Conservation (phyloP, 1,140 invertebrate genomes). For the Planococcus citri region DNA sequence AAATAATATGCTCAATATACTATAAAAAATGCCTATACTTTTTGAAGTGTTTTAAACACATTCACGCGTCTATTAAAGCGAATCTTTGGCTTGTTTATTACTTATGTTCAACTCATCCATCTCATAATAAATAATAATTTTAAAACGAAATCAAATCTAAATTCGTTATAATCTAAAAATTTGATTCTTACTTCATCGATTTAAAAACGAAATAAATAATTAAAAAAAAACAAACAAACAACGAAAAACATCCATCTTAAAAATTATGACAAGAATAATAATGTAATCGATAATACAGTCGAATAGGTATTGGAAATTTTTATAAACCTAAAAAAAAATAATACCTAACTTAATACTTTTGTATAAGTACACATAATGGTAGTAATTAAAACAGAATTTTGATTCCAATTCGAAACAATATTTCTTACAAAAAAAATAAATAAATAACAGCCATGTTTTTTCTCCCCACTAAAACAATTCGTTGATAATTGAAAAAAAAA, state of each 20-base stretch:
- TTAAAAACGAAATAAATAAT: neutral
- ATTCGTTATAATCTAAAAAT: no score
- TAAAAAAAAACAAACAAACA: no score
- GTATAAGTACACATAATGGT: neutral
- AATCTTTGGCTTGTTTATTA: neutral
- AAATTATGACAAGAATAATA: slow-evolving; percentile 8
- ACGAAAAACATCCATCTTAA: neutral
- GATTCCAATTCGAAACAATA: neutral
- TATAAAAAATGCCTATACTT: neutral
- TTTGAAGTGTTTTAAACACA: neutral
- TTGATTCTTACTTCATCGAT: neutral
- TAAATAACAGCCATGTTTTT: neutral
- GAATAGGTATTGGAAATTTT: neutral
- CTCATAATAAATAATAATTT: neutral
- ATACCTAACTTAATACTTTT: neutral
- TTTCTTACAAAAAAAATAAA: neutral
- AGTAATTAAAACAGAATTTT: neutral
- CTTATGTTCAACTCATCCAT: neutral
- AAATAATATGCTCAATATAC: neutral
- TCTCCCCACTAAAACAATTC: no score
- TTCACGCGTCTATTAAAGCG: neutral
- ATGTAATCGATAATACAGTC: slow-evolving; percentile 1
- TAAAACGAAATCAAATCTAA: neutral
- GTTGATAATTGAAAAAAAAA: no score
- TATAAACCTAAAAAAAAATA: no score